phyloP scores from a whole-genome alignment of 2,797 vertebrate species.

The Ptychadena robeensis region DNA sequence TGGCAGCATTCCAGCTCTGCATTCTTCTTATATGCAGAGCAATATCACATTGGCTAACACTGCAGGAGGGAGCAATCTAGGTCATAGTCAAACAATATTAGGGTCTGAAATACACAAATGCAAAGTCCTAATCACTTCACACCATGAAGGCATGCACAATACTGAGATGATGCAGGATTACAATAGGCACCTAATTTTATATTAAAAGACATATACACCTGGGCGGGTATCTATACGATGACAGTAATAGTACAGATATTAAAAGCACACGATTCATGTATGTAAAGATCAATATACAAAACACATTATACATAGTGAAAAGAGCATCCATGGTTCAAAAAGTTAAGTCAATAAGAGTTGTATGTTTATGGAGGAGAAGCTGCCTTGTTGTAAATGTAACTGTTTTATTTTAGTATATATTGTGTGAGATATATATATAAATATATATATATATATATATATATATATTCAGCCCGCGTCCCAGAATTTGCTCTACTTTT shows the following conservation, averaged over 20 bases:
- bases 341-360: not conserved
- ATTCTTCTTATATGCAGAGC: constrained; percentile 61
- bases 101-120: constrained; percentile 4
- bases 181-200: not conserved
- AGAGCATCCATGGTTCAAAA: not conserved
- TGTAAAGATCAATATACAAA: not conserved
- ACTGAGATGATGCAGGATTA: not conserved
- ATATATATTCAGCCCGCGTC: too few species aligned
- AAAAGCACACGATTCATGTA: not conserved
- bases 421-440: too few species aligned
- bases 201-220: not conserved
- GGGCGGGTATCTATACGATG: not conserved
- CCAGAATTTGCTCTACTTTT: not conserved
- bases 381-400: not conserved
- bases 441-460: too few species aligned
- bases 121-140: not conserved
- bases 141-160: not conserved
- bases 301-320: not conserved
- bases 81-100: constrained; percentile 49
- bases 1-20: constrained; percentile 58
- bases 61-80: constrained; percentile 52
- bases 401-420: too few species aligned
- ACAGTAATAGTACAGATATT: not conserved
- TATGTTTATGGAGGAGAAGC: too few species aligned
- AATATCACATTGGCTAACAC: constrained; percentile 47